These are phyloP conservation scores for Caenorhabditis uteleia DNA, from an alignment of 2,888 invertebrate genomes.

Conservation along the genomic window DNA sequence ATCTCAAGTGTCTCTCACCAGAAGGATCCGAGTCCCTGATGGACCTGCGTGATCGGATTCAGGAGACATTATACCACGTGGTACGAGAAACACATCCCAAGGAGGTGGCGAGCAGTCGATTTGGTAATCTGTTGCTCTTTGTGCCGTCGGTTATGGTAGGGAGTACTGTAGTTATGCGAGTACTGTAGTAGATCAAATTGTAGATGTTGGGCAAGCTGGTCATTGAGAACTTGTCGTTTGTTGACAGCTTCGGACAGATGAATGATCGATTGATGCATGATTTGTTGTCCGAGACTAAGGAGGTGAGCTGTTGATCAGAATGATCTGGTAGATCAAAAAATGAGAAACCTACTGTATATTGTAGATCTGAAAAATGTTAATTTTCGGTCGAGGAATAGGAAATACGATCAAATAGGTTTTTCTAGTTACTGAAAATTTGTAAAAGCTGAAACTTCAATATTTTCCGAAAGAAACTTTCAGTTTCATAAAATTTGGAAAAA, in stretches of 20 bases:
- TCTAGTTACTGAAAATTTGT: too few species aligned
- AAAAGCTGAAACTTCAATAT: too few species aligned
- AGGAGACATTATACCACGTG: slow-evolving; percentile 65
- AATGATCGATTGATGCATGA: slow-evolving; percentile 61
- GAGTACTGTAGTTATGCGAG: too few species aligned
- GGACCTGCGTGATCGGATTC: slow-evolving; percentile 65
- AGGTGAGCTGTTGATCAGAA: too few species aligned
- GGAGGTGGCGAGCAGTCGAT: slow-evolving; percentile 67
- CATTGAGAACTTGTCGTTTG: slow-evolving; percentile 65
- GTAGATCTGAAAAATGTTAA: too few species aligned
- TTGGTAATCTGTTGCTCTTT: slow-evolving; percentile 66
- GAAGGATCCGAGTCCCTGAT: slow-evolving; percentile 66
- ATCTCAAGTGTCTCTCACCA: slow-evolving; percentile 56
- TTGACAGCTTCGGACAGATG: slow-evolving; percentile 63
- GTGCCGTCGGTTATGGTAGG: slow-evolving; percentile 64
- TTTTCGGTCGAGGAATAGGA: too few species aligned
- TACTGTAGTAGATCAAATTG: too few species aligned
- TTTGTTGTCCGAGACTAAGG: slow-evolving; percentile 49
- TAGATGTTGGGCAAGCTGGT: slow-evolving; percentile 63
- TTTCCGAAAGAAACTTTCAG: too few species aligned
- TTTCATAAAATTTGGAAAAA: too few species aligned
- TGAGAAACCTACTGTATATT: too few species aligned
- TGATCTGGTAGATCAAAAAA: too few species aligned
- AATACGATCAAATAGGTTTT: too few species aligned
- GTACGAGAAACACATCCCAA: slow-evolving; percentile 68